These are phyloP conservation scores for Machimus rusticus DNA, from an alignment of 2,888 invertebrate genomes.

Conservation along the genomic window DNA sequence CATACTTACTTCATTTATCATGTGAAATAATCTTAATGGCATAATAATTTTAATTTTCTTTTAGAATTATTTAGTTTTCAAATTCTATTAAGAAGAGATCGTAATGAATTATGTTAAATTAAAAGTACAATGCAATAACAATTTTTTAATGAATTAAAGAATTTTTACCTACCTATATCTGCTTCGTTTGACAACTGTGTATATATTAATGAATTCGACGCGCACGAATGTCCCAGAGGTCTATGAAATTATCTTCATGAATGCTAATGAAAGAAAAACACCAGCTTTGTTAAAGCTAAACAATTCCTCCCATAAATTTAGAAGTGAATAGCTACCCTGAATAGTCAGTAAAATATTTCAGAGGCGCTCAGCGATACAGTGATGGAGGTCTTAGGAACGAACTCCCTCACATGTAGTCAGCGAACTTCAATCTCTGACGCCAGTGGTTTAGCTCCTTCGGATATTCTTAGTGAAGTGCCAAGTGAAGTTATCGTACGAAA, in stretches of 20 bases:
- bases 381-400: background rate
- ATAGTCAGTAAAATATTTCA: background rate
- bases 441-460: background rate
- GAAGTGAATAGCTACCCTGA: background rate
- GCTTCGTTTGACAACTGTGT: too few species aligned
- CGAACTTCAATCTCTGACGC: background rate
- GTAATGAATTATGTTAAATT: too few species aligned
- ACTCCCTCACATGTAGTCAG: background rate
- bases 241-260: background rate
- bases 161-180: too few species aligned
- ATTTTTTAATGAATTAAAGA: too few species aligned
- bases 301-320: background rate
- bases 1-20: too few species aligned
- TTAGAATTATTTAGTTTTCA: too few species aligned
- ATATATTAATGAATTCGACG: too few species aligned
- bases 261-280: background rate
- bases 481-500: slow-evolving; percentile 2
- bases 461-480: slow-evolving; percentile 28
- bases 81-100: too few species aligned
- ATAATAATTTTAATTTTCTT: too few species aligned
- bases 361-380: background rate
- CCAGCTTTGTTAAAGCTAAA: background rate
- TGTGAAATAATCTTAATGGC: too few species aligned
- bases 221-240: background rate
- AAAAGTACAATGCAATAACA: too few species aligned